phyloP scores from a whole-genome alignment of 2,797 vertebrate species.

The Ptychadena robeensis region DNA sequence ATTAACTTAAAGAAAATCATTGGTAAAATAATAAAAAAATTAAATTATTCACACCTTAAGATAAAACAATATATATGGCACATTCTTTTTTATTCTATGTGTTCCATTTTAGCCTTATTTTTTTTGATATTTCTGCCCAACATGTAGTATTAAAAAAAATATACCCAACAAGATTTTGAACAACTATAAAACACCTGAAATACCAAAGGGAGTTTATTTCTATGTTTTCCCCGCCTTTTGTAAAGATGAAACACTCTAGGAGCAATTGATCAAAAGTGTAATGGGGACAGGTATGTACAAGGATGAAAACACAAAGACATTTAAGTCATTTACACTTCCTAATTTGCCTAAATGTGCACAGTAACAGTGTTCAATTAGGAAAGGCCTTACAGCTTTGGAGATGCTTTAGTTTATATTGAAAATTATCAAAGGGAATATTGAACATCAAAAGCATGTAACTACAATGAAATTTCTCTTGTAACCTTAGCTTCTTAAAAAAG shows the following conservation, averaged over 20 bases:
- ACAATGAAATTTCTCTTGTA: conserved; percentile 6
- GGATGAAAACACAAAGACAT: conserved; percentile 18
- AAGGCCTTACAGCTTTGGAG: background rate
- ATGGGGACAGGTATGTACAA: background rate
- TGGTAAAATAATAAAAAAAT: too few species aligned
- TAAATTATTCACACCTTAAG: too few species aligned
- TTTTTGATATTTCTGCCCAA: too few species aligned
- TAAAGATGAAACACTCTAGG: background rate
- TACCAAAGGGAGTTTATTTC: conserved; percentile 5
- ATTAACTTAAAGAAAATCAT: too few species aligned
- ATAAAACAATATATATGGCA: too few species aligned
- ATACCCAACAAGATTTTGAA: background rate
- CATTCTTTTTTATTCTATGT: too few species aligned
- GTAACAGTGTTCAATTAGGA: conserved; percentile 23
- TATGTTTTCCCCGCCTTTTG: background rate
- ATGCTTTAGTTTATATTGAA: conserved; percentile 28
- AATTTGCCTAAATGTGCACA: conserved; percentile 18
- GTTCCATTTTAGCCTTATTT: too few species aligned
- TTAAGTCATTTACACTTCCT: conserved; percentile 20
- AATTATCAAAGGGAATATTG: conserved; percentile 47
- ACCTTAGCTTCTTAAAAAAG: background rate
- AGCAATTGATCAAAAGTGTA: conserved; percentile 12
- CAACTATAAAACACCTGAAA: background rate
- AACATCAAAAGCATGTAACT: background rate
- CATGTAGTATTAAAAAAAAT: background rate